These are phyloP conservation scores for Donacobius atricapilla DNA, from an alignment of 2,113 vertebrate genomes.

Conservation along the genomic window DNA sequence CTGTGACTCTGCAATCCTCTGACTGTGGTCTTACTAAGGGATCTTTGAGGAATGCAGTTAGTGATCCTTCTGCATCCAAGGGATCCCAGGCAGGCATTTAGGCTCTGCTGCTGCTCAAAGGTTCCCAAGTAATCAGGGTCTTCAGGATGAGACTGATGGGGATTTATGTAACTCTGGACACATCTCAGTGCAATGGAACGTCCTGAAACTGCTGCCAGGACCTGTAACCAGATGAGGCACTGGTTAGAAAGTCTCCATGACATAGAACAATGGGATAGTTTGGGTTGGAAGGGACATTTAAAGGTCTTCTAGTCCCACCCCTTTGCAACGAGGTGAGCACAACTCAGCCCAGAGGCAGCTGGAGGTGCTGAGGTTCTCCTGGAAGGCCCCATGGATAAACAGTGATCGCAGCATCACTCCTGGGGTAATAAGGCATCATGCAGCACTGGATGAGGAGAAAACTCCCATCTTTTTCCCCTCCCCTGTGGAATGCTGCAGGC, in stretches of 20 bases:
- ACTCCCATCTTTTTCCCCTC: not conserved
- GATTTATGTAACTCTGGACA: not conserved
- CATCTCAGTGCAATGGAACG: not conserved
- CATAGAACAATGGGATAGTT: not conserved
- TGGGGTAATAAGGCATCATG: not conserved
- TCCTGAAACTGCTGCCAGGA: not conserved
- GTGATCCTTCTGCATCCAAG: not conserved
- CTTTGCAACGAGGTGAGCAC: not conserved
- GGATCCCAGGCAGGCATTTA: not conserved
- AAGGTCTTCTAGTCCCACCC: not conserved
- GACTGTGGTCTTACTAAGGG: not conserved
- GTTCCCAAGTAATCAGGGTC: not conserved
- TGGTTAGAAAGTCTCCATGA: not conserved
- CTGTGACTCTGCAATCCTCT: not conserved
- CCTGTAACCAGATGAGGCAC: not conserved
- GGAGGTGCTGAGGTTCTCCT: not conserved
- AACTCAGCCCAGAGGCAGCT: not conserved
- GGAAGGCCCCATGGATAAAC: not conserved
- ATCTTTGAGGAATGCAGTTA: not conserved
- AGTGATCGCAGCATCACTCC: not conserved
- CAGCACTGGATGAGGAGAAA: not conserved
- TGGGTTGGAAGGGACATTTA: not conserved
- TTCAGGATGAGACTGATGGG: not conserved
- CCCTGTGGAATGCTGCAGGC: not conserved
- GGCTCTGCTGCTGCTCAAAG: not conserved